Evolutionary conservation across 2,888 invertebrate genomes (phyloP).

Genomic region (Philonicus albiceps): DNA sequence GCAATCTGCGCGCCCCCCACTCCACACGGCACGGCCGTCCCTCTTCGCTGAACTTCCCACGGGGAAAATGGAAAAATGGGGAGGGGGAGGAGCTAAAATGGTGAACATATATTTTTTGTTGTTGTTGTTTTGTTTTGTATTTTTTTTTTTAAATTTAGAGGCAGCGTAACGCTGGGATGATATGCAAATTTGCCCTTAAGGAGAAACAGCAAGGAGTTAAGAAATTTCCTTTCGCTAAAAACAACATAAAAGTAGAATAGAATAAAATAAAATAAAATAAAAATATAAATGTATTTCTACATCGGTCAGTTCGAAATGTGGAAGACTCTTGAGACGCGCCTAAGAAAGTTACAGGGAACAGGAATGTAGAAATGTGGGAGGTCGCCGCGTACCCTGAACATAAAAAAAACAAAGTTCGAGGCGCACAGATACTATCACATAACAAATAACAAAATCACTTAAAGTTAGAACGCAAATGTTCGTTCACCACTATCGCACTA

Average conservation of each 20-base stretch:
- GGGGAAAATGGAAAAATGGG: neutral
- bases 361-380: neutral
- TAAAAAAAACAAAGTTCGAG: neutral
- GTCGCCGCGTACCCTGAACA: neutral
- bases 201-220: neutral
- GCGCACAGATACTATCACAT: slow-evolving; percentile 37
- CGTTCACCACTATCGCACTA: neutral
- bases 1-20: slow-evolving; percentile 14
- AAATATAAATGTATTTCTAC: too few species aligned
- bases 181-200: neutral
- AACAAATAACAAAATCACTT: slow-evolving; percentile 30
- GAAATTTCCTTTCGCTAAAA: neutral
- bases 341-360: neutral
- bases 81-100: neutral
- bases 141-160: neutral
- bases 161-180: neutral
- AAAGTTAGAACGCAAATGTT: neutral
- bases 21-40: neutral
- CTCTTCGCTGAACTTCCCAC: neutral
- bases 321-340: neutral
- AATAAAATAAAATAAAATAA: too few species aligned
- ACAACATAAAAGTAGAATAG: too few species aligned
- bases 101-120: neutral
- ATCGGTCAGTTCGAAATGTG: neutral
- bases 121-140: too few species aligned